Evolutionary conservation across 1,140 invertebrate genomes (phyloP), one percentile per base, ranked within the genome.

Genomic region (Venturia canescens): DNA sequence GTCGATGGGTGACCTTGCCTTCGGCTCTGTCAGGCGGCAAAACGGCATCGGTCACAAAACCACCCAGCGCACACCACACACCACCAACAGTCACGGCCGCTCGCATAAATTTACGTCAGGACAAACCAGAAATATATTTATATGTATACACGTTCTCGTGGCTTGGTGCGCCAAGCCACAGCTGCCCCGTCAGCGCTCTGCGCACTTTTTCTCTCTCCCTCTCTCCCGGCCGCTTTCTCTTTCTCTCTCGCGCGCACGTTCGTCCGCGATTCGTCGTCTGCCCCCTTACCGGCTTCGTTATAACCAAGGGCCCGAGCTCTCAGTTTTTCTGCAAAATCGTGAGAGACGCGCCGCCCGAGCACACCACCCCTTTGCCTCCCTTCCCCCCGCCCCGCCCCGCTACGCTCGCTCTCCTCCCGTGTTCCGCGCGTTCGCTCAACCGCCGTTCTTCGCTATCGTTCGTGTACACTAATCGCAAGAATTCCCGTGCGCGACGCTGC

Each of bases 261-360:
- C 70, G 16, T 74, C 21, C 60, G 66, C 63, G 44, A 71, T 75
- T 72, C 44, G 77, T 74, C 81, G 77, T 83, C 83, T 76, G 82
- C 83, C 66, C 66, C 29, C 26, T 26, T 63, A 23, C 60, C 60
- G 60, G 60, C 60, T n/a, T 53, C 50, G 50, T 21, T 63, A 63
- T 31, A 69, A 31, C 48, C 71, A 74, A 74, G 71, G 71, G 71
- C 71, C 71, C 50, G 50, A 18, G 50, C 60, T 63, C 71, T 6
- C 48, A 74, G 71, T 74, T 74, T 74, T 74, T 74, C 71, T 74
- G 71, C 71, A 74, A 74, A 74, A 74, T 74, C 71, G 71, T 74
- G 70, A 72, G 71, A 74, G 60, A 63, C 60, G 60, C 60, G 60
- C 60, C 71, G 71, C 71, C 23, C n/a, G n/a, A n/a, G n/a, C 50